Evolutionary conservation across 2,797 vertebrate species (phyloP).

Genomic region (Dryobates pubescens): DNA sequence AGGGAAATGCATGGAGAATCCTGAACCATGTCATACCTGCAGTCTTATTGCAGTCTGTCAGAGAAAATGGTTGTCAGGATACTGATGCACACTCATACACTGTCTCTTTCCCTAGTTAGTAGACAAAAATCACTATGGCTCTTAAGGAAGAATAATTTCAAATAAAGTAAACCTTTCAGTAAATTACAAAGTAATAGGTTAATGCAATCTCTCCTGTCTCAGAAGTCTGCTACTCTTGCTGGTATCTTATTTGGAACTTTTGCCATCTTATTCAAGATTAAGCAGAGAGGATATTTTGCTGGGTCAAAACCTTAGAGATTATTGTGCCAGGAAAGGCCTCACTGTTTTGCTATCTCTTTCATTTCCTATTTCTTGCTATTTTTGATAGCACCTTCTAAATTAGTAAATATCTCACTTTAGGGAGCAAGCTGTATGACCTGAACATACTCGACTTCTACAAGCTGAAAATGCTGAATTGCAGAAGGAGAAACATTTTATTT

Average conservation of each 20-base stretch:
- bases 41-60: not conserved
- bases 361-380: slow-evolving; percentile 17
- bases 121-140: not conserved
- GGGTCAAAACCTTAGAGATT: slow-evolving; percentile 24
- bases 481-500: slow-evolving; percentile 13
- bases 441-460: slow-evolving; percentile 5
- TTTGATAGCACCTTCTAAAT: slow-evolving; percentile 38
- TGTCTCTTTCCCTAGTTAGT: not conserved
- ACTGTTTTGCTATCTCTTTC: not conserved
- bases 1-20: not conserved
- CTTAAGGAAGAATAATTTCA: not conserved
- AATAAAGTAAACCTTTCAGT: slow-evolving; percentile 18
- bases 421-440: slow-evolving; percentile 6
- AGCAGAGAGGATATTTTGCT: slow-evolving; percentile 34
- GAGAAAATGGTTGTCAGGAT: not conserved
- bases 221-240: not conserved
- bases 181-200: slow-evolving; percentile 2
- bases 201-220: not conserved
- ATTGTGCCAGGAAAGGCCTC: not conserved
- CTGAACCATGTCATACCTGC: not conserved
- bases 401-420: slow-evolving; percentile 41
- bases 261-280: slow-evolving; percentile 11
- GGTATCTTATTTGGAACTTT: not conserved
- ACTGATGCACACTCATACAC: not conserved
- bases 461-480: not conserved